A percentile compares a stretch with the other conserved stretches of the same genome.
Conservation (phyloP, 2,113 vertebrate genomes). For the Lipophrys pholis region DNA sequence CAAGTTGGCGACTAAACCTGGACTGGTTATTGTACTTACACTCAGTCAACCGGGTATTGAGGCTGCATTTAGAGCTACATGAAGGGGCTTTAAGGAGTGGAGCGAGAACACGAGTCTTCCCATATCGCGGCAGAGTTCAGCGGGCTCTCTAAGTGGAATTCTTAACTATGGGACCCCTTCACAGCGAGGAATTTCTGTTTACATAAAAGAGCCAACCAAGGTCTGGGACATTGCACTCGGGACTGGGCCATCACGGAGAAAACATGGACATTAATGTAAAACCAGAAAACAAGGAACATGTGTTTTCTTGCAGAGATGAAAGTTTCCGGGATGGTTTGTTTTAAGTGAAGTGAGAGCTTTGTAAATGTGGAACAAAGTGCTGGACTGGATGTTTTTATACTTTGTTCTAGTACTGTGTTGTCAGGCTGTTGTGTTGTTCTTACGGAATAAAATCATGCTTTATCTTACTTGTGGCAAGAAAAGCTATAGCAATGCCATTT, state of each 20-base stretch:
- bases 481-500: too few relatives aligned
- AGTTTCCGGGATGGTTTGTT: conserved; percentile 64
- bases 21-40: conserved; percentile 43
- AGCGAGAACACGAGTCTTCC: conserved; percentile 70
- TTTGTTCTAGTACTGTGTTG: background rate
- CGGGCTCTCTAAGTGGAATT: conserved; percentile 82
- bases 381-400: background rate
- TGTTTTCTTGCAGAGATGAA: conserved; percentile 63
- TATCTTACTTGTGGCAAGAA: too few relatives aligned
- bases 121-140: conserved; percentile 59
- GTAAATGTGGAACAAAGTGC: conserved; percentile 36
- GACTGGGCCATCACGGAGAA: conserved; percentile 70
- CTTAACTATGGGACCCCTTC: conserved; percentile 84
- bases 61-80: conserved; percentile 68
- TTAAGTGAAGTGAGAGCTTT: conserved; percentile 38
- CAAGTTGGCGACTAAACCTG: conserved; percentile 32
- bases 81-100: conserved; percentile 59
- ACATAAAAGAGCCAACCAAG: conserved; percentile 79
- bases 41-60: conserved; percentile 66
- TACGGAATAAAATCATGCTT: background rate
- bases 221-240: conserved; percentile 81
- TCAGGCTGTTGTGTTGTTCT: background rate
- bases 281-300: conserved; percentile 66
- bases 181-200: conserved; percentile 83
- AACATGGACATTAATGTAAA: conserved; percentile 77